phyloP scores from a whole-genome alignment of 2,888 invertebrate species.

The Cepaea hortensis region DNA sequence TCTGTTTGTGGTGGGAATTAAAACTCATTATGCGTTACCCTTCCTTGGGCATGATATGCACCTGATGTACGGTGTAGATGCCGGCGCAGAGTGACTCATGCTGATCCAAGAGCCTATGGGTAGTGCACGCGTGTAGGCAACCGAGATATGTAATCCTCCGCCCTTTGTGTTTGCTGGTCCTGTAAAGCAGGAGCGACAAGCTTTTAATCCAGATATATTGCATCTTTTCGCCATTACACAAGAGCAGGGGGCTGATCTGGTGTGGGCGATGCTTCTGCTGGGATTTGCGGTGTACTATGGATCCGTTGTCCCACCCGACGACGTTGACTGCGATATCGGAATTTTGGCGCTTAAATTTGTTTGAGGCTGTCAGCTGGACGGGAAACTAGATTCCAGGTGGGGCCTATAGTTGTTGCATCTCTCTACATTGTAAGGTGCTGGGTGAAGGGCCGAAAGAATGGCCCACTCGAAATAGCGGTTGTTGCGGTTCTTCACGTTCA shows the following conservation, averaged over 20 bases:
- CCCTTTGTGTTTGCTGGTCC: neutral
- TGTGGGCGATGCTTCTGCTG: no score
- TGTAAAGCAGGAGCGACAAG: neutral
- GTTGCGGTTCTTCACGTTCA: no score
- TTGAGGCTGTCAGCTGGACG: no score
- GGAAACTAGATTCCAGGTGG: no score
- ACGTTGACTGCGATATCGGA: neutral
- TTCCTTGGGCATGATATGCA: neutral
- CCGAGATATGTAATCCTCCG: neutral
- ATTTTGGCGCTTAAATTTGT: conserved; percentile 1
- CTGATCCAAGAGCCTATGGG: neutral
- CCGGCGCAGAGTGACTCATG: neutral
- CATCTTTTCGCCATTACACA: no score
- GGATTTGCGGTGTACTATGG: no score
- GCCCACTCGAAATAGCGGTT: no score
- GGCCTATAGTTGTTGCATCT: no score
- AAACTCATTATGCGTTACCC: neutral
- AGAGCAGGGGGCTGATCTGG: no score
- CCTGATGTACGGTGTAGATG: neutral
- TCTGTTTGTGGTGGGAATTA: neutral
- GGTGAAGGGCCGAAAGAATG: no score
- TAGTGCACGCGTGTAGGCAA: neutral
- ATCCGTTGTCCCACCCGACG: no score
- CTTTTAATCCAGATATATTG: neutral
- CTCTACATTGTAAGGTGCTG: no score